phyloP scores from a whole-genome alignment of 1,140 invertebrate species.

The Drosophila busckii region DNA sequence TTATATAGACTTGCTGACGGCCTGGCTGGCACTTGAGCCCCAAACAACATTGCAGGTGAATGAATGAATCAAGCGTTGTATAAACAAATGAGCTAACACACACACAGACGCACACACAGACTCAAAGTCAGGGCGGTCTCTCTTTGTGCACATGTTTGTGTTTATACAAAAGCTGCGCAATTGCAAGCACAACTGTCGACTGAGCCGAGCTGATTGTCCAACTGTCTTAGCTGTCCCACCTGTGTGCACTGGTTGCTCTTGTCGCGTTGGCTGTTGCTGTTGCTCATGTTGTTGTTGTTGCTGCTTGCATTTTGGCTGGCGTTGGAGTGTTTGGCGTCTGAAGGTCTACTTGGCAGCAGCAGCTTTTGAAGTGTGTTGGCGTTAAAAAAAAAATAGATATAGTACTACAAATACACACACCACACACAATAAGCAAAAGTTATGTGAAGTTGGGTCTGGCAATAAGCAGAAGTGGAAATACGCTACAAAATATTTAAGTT shows the following conservation, averaged over 20 bases:
- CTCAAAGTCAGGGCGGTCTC: slow-evolving; percentile 15
- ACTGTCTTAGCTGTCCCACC: slow-evolving; percentile 34
- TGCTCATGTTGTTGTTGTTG: slow-evolving; percentile 7
- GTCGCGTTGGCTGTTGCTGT: slow-evolving; percentile 41
- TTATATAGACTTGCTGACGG: slow-evolving; percentile 29
- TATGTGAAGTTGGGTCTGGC: not conserved
- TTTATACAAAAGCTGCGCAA: slow-evolving; percentile 64
- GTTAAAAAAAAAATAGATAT: slow-evolving; percentile 53
- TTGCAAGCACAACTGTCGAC: slow-evolving; percentile 62
- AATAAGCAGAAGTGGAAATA: no score
- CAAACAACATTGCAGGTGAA: slow-evolving; percentile 38
- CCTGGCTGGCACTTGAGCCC: slow-evolving; percentile 32
- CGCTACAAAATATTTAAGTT: no score
- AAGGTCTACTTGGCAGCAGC: slow-evolving; percentile 73
- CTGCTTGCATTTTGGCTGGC: slow-evolving; percentile 40
- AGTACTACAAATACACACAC: slow-evolving; percentile 71
- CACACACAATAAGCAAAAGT: slow-evolving; percentile 29
- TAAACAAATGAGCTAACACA: slow-evolving; percentile 44
- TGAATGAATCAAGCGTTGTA: slow-evolving; percentile 65
- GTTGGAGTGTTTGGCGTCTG: slow-evolving; percentile 76
- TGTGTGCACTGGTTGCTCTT: slow-evolving; percentile 56
- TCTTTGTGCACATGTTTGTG: slow-evolving; percentile 18
- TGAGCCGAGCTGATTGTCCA: slow-evolving; percentile 15
- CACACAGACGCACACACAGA: slow-evolving; percentile 10
- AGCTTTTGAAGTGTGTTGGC: slow-evolving; percentile 72